Evolutionary conservation across 1,140 invertebrate genomes (phyloP).

Genomic region (Muscidifurax raptorellus): DNA sequence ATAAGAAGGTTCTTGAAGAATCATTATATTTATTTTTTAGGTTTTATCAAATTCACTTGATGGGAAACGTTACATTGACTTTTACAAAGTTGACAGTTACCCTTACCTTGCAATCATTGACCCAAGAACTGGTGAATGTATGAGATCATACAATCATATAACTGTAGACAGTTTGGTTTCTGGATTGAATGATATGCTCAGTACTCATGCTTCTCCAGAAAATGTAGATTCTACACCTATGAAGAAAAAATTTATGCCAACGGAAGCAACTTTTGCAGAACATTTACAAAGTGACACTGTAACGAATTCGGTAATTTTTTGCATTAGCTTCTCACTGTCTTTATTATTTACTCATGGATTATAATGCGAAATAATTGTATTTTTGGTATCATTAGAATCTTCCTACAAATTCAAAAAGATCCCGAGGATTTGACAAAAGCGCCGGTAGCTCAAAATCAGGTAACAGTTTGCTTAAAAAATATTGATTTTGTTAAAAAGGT

Average conservation of each 20-base stretch:
- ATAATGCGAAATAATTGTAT: slow-evolving; percentile 6
- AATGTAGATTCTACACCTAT: slow-evolving; percentile 60
- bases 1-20: slow-evolving; percentile 3
- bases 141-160: slow-evolving; percentile 77
- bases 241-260: slow-evolving; percentile 8
- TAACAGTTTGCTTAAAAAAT: slow-evolving; percentile 19
- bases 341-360: not conserved
- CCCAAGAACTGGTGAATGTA: slow-evolving; percentile 84
- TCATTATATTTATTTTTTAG: slow-evolving; percentile 64
- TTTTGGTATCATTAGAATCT: slow-evolving; percentile 39
- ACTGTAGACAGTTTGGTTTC: slow-evolving; percentile 71
- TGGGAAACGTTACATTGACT: slow-evolving; percentile 82
- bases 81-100: slow-evolving; percentile 82
- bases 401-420: slow-evolving; percentile 52
- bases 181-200: slow-evolving; percentile 72
- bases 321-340: not conserved
- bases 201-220: slow-evolving; percentile 71
- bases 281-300: slow-evolving; percentile 45
- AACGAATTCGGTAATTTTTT: slow-evolving; percentile 50
- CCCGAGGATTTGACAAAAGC: slow-evolving; percentile 40
- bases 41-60: slow-evolving; percentile 83
- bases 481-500: slow-evolving; percentile 19
- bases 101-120: slow-evolving; percentile 86
- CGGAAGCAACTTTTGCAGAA: slow-evolving; percentile 19
- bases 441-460: slow-evolving; percentile 44